Conservation (phyloP, 2,888 invertebrate genomes). For the Iphiclides podalirius region DNA sequence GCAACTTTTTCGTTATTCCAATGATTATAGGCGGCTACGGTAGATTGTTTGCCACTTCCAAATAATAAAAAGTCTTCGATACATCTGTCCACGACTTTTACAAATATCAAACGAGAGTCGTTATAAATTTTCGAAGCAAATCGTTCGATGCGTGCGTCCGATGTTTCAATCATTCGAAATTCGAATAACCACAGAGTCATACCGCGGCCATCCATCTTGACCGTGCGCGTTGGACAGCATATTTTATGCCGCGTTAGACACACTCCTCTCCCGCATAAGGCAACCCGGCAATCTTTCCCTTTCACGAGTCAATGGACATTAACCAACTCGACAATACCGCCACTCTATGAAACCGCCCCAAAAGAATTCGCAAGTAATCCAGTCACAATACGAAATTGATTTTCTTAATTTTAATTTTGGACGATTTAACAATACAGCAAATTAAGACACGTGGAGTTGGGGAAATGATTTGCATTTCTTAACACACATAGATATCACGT, state of each 20-base stretch:
- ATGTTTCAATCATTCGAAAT: conserved; percentile 53
- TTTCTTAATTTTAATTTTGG: conserved; percentile 38
- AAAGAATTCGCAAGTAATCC: conserved; percentile 69
- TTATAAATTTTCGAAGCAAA: too few species aligned
- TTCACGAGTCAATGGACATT: conserved; percentile 33
- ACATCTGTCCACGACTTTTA: too few species aligned
- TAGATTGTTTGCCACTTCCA: too few species aligned
- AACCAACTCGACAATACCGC: conserved; percentile 31
- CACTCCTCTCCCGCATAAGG: conserved; percentile 15
- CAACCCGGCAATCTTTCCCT: conserved; percentile 24
- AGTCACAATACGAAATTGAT: conserved; percentile 59
- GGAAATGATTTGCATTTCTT: conserved; percentile 14
- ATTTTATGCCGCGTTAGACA: conserved; percentile 29
- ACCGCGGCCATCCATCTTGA: conserved; percentile 55
- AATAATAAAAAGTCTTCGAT: too few species aligned
- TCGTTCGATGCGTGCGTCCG: conserved; percentile 39
- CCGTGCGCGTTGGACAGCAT: conserved; percentile 32
- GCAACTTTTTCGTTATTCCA: too few species aligned
- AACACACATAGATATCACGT: too few species aligned
- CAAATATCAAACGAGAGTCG: too few species aligned
- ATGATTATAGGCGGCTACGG: too few species aligned
- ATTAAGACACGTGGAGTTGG: conserved; percentile 36
- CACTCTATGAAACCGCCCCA: conserved; percentile 28
- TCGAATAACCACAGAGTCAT: conserved; percentile 57
- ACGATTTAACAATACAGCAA: conserved; percentile 46